phyloP scores from a whole-genome alignment of 2,113 vertebrate species.

The Brienomyrus brachyistius region DNA sequence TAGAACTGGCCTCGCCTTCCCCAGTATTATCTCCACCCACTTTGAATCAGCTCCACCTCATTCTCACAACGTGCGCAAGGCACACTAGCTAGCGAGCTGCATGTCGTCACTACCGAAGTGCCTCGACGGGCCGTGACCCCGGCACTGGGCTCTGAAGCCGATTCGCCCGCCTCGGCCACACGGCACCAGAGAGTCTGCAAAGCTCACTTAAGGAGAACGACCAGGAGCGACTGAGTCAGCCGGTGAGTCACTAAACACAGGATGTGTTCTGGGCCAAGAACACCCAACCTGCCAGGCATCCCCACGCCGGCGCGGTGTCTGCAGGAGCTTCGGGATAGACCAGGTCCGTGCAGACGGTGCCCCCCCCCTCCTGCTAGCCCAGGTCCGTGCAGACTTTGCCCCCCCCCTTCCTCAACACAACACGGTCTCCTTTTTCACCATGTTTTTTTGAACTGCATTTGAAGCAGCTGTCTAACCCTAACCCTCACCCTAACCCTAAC shows the following conservation, averaged over 20 bases:
- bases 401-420: not conserved
- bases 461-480: not conserved
- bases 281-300: not conserved
- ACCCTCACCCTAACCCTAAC: too few relatives aligned
- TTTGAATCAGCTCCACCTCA: not conserved
- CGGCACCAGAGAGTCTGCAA: not conserved
- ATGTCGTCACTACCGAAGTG: not conserved
- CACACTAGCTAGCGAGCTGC: not conserved
- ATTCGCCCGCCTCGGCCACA: not conserved
- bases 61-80: not conserved
- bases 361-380: not conserved
- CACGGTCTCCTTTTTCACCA: not conserved
- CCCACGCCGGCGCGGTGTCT: not conserved
- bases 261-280: not conserved
- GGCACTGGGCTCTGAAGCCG: not conserved
- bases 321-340: not conserved
- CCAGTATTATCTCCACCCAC: not conserved
- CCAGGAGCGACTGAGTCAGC: constrained; percentile 4
- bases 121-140: not conserved
- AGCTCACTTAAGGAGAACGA: not conserved
- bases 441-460: not conserved
- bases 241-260: constrained; percentile 1
- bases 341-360: not conserved
- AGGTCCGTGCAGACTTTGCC: too few relatives aligned
- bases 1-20: not conserved